These are phyloP conservation scores for Galeopterus variegatus DNA, from an alignment of 2,113 vertebrate genomes.

Conservation along the genomic window DNA sequence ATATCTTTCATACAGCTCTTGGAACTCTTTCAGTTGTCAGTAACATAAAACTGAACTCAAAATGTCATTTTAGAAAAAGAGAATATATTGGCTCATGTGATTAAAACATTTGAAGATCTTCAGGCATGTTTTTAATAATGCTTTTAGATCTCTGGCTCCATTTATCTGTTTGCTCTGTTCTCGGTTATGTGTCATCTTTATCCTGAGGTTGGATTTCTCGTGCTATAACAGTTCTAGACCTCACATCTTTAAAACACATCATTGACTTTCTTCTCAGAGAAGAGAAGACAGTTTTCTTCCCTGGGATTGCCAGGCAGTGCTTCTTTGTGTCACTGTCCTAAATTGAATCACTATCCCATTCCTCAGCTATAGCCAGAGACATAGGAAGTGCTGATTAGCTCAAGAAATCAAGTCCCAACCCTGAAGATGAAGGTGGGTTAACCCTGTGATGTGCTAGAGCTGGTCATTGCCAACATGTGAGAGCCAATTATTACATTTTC, in stretches of 20 bases:
- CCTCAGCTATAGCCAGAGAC: neutral
- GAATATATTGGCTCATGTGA: neutral
- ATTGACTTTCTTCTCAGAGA: neutral
- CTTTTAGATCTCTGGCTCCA: neutral
- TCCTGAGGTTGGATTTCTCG: neutral
- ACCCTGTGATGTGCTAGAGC: neutral
- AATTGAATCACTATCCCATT: neutral
- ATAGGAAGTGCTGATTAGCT: neutral
- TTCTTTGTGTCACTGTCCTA: neutral
- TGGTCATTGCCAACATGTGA: neutral
- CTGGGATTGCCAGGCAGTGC: rapidly evolving
- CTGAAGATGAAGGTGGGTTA: neutral
- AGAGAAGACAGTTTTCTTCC: neutral
- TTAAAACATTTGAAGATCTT: neutral
- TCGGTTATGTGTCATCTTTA: neutral
- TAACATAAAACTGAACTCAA: neutral
- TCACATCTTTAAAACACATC: neutral
- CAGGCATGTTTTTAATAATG: neutral
- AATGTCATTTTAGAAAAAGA: neutral
- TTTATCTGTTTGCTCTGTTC: neutral
- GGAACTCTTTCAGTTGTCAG: neutral
- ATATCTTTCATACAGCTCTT: neutral
- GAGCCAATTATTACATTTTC: neutral
- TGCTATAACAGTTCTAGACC: neutral
- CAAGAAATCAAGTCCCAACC: neutral